Percentiles rank a stretch among this genome's conserved stretches.
Evolutionary conservation across 1,140 invertebrate genomes (phyloP).

Genomic region (Gryllus bimaculatus): DNA sequence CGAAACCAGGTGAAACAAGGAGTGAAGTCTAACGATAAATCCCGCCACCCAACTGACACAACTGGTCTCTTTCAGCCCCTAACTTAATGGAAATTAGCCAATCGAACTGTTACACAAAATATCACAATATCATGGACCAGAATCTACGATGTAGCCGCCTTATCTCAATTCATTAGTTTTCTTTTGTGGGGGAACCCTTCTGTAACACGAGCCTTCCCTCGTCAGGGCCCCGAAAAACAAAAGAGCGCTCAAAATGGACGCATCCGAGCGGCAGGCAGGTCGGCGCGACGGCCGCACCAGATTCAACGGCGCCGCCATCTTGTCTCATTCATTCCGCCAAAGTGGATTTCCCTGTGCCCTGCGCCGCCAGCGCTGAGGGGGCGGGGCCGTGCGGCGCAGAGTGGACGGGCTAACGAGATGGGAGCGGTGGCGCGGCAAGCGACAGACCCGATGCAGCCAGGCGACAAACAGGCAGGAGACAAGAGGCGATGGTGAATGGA

Average conservation of each 20-base stretch:
- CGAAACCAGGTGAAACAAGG: too few species aligned
- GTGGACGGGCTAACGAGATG: too few species aligned
- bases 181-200: not conserved
- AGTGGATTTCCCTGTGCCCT: not conserved
- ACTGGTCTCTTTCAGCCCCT: too few species aligned
- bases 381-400: too few species aligned
- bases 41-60: too few species aligned
- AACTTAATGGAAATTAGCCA: too few species aligned
- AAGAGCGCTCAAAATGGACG: not conserved
- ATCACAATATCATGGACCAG: not conserved
- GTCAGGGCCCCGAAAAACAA: not conserved
- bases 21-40: too few species aligned
- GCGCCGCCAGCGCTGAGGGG: not conserved
- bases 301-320: not conserved
- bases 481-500: too few species aligned
- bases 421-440: too few species aligned
- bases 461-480: too few species aligned
- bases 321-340: not conserved
- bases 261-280: not conserved
- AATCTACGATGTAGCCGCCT: not conserved
- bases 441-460: too few species aligned
- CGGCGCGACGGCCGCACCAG: not conserved
- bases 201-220: not conserved
- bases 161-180: constrained; percentile 6
- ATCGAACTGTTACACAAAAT: not conserved